Percentiles rank a stretch among this genome's conserved stretches.
phyloP scores from a whole-genome alignment of 2,797 vertebrate genomes.

The Tauraco hartlaubi region DNA sequence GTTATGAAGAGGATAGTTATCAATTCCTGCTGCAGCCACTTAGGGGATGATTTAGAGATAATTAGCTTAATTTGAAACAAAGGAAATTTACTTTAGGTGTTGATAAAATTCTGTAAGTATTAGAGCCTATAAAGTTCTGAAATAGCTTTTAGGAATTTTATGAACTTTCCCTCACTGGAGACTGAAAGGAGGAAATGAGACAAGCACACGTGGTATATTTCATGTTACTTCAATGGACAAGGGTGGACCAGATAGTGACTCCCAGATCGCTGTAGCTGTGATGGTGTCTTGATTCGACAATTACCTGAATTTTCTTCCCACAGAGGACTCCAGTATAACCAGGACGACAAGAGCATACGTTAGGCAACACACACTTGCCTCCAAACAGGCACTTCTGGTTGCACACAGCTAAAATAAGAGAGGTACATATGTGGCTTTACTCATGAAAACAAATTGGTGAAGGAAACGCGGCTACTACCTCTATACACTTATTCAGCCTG shows the following conservation, averaged over 20 bases:
- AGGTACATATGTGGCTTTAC: not conserved
- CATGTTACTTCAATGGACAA: not conserved
- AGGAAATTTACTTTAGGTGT: not conserved
- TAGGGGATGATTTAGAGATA: not conserved
- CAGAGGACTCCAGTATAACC: conserved; percentile 87
- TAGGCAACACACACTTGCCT: conserved; percentile 86
- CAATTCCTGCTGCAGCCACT: not conserved
- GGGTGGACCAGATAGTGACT: not conserved
- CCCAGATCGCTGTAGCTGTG: not conserved
- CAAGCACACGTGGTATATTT: not conserved
- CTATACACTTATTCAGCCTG: not conserved
- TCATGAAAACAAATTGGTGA: not conserved
- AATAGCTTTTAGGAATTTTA: not conserved
- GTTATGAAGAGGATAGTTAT: not conserved
- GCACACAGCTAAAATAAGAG: conserved; percentile 85
- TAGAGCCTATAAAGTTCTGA: not conserved
- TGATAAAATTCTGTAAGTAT: not conserved
- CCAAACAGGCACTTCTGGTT: conserved; percentile 87
- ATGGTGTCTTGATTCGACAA: not conserved
- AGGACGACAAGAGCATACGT: conserved; percentile 87
- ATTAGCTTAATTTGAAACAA: not conserved
- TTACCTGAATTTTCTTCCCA: conserved; percentile 83
- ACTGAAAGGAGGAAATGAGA: not conserved
- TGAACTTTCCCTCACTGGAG: not conserved
- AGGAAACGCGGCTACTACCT: not conserved